phyloP scores from a whole-genome alignment of 2,113 vertebrate genomes.

The Dromaius novaehollandiae region DNA sequence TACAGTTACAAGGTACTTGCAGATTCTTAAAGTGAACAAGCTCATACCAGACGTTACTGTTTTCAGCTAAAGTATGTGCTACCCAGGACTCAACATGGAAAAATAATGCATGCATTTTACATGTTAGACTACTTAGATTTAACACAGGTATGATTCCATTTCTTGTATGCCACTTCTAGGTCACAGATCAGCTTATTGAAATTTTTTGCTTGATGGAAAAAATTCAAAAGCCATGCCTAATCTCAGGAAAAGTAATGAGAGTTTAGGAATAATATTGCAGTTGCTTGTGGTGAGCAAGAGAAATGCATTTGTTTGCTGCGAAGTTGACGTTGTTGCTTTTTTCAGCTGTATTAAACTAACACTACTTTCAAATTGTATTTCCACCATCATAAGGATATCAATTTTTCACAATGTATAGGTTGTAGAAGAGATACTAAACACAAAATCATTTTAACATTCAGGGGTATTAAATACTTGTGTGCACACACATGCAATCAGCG shows the following conservation, averaged over 20 bases:
- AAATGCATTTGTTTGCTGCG: neutral
- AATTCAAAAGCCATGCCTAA: neutral
- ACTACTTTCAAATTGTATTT: neutral
- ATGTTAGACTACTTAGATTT: neutral
- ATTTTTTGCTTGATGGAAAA: neutral
- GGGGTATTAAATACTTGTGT: neutral
- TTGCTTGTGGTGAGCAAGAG: neutral
- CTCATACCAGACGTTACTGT: rapidly evolving
- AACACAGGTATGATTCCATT: no score
- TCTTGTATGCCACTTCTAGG: neutral
- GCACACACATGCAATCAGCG: neutral
- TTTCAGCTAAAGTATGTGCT: neutral
- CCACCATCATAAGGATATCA: neutral
- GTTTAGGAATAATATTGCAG: neutral
- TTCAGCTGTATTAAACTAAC: no score
- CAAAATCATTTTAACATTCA: neutral
- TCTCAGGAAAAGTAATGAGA: neutral
- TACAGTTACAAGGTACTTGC: neutral
- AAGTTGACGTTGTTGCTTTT: no score
- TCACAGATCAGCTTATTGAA: neutral
- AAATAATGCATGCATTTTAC: rapidly evolving
- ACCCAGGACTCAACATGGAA: neutral
- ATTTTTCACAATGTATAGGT: neutral
- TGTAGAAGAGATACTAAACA: neutral
- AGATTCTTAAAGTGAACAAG: neutral